Conservation (phyloP, 2,797 vertebrate genomes). For the Lepilemur ruficaudatus region DNA sequence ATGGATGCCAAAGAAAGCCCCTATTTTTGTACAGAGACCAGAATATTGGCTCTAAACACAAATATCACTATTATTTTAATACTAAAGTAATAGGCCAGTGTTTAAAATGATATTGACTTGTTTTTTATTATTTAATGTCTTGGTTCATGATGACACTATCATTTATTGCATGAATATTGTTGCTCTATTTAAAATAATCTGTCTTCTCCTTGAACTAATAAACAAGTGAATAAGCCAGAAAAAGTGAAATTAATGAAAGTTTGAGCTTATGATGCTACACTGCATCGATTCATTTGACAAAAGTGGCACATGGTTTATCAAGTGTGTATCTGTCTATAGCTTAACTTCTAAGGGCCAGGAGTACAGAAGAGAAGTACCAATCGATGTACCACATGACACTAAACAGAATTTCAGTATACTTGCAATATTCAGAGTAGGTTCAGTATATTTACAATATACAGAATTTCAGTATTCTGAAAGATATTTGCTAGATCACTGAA, state of each 20-base stretch:
- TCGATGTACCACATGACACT: neutral
- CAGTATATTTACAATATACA: neutral
- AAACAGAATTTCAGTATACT: neutral
- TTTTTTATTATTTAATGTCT: conserved; percentile 27
- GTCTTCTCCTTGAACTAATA: neutral
- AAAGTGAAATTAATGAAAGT: neutral
- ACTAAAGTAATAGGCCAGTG: neutral
- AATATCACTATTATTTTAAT: conserved; percentile 18
- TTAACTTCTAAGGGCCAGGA: neutral
- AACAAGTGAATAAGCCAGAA: neutral
- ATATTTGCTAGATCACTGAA: neutral
- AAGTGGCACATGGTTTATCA: neutral
- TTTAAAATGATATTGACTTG: conserved; percentile 10
- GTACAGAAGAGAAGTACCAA: neutral
- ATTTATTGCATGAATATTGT: neutral
- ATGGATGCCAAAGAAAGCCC: neutral
- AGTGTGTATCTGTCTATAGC: neutral
- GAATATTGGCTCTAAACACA: conserved; percentile 26
- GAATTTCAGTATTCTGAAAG: neutral
- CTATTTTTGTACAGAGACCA: conserved; percentile 32
- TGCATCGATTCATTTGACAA: neutral
- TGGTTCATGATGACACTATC: neutral
- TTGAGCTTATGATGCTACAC: conserved; percentile 28
- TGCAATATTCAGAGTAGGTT: neutral
- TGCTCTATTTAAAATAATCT: neutral